Base-by-base conservation (phyloP, 2,113 vertebrate genomes). In the Phodopus roborovskii region DNA sequence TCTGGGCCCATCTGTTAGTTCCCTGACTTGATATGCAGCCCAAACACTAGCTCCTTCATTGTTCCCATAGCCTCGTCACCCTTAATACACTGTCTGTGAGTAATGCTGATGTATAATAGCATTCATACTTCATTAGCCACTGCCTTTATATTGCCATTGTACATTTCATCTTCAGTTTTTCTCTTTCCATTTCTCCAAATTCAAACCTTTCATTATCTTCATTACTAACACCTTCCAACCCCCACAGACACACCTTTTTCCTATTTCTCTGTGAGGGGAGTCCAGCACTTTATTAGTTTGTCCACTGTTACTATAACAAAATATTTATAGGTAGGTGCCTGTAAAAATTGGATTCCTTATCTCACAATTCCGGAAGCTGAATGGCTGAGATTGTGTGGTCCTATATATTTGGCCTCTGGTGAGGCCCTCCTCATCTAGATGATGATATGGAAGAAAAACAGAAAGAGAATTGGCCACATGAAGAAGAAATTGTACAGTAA, bases 261-360 rank as follows among this genome's bases (percentile, higher is more conserved):
- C 42, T 91, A 11, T 90, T 79, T 97, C 20, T 92, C 89, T 85
- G 10, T 50, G 48, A 95, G 89, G 73, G n/a, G 24, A 95, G 33
- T 58, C 84, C 42, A 85, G 64, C n/a, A 82, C 1, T 68, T 4
- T 33, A 70, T 78, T 70, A 79, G 2, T 48, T 5, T 9, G 56
- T 60, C n/a, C 36, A 81, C 13, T 58, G 19, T 48, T 81, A 45
- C 19, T 71, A 4, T 71, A 88, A 36, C 45, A 66, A 87, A 78
- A 87, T 58, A 68, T 10, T 68, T 87, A n/a, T 53, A 75, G 1
- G 11, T 53, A 64, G 28, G 17, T 36, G 42, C 12, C 45, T 22
- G 42, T 36, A 68, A 64, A 56, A 24, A 30, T 24, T 42, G 3
- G 7, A 66, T 66, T 92, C 24, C 64, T 53, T 77, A 66, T 26